These are phyloP conservation scores for Ginglymostoma cirratum DNA, from an alignment of 2,113 vertebrate genomes.

Conservation along the genomic window DNA sequence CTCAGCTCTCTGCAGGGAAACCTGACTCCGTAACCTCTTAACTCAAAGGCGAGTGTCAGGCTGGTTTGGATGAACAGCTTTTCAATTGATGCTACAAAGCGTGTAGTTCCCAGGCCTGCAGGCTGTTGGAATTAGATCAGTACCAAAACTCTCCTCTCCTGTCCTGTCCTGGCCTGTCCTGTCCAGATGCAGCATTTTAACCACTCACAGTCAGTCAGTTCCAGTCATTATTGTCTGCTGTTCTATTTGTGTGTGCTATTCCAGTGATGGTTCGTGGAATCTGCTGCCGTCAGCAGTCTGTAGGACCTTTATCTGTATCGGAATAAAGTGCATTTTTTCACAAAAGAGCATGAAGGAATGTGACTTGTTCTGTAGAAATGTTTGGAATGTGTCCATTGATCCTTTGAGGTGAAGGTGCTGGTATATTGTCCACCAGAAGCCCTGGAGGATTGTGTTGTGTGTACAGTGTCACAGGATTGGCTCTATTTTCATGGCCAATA, in stretches of 20 bases:
- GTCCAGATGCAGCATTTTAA: not conserved
- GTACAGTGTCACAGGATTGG: no score
- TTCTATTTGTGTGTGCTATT: not conserved
- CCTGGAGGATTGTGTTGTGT: not conserved
- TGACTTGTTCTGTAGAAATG: not conserved
- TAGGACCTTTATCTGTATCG: not conserved
- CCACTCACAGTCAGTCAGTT: not conserved
- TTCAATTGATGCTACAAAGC: not conserved
- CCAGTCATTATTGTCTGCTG: not conserved
- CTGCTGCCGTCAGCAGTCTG: not conserved
- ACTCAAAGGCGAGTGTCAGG: not conserved
- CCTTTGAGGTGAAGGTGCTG: not conserved
- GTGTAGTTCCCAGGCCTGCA: not conserved
- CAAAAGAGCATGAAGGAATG: not conserved
- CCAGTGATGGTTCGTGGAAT: not conserved
- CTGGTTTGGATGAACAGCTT: not conserved
- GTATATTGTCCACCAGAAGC: not conserved
- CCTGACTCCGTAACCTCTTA: not conserved
- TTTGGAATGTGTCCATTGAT: not conserved
- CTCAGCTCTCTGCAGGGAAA: not conserved
- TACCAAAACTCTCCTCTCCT: not conserved
- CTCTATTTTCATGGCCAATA: not conserved
- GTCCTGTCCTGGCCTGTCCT: not conserved
- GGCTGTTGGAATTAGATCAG: not conserved
- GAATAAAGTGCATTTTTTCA: not conserved